Conservation (phyloP, 2,113 vertebrate species). For the Centropus bengalensis region DNA sequence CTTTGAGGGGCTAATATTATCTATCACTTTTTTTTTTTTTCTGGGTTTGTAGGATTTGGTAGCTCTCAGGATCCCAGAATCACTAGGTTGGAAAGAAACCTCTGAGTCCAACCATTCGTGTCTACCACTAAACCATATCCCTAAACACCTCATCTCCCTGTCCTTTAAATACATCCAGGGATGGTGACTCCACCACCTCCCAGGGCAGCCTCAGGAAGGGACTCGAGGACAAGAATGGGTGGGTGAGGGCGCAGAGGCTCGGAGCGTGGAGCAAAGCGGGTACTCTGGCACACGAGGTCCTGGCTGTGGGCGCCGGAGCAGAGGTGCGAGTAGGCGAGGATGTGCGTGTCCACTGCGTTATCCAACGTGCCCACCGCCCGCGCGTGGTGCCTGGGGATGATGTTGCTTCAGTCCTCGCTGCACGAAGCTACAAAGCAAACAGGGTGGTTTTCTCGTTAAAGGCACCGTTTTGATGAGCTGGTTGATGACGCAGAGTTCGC, state of each 20-base stretch:
- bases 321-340: neutral
- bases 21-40: neutral
- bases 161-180: no score
- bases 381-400: neutral
- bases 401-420: neutral
- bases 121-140: no score
- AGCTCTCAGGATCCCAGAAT: neutral
- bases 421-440: neutral
- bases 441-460: neutral
- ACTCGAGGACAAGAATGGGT: neutral
- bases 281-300: no score
- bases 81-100: no score
- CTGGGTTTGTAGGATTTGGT: neutral
- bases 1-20: neutral
- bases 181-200: no score
- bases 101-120: no score
- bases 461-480: neutral
- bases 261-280: neutral
- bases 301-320: fast-evolving
- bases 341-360: fast-evolving
- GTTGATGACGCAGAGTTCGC: fast-evolving
- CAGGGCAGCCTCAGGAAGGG: neutral
- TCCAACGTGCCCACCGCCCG: fast-evolving
- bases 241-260: neutral
- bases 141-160: no score